Evolutionary conservation across 2,113 vertebrate species (phyloP).

Genomic region (Apteryx owenii): DNA sequence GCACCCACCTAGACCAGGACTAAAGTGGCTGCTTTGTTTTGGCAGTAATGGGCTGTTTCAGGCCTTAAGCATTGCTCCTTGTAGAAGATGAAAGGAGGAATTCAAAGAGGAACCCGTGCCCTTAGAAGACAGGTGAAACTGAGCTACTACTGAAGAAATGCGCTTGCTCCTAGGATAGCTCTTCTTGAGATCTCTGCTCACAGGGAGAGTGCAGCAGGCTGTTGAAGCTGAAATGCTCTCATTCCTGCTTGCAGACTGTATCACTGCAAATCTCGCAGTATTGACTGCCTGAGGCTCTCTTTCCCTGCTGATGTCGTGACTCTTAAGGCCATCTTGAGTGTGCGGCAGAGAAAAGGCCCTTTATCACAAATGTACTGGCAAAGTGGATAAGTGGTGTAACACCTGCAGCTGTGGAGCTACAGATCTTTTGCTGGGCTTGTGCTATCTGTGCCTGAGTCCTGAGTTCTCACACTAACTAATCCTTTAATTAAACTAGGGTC

Average conservation of each 20-base stretch:
- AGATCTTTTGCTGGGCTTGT: too few relatives aligned
- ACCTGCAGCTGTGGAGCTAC: background rate
- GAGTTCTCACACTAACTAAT: background rate
- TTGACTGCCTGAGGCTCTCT: background rate
- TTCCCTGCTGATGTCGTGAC: background rate
- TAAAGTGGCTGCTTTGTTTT: background rate
- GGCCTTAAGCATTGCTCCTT: background rate
- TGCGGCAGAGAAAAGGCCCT: constrained; percentile 1
- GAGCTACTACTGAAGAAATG: background rate
- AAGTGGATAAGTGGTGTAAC: background rate
- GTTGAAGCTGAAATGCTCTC: background rate
- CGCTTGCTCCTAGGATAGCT: background rate
- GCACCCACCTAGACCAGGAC: background rate
- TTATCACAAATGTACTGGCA: constrained; percentile 3
- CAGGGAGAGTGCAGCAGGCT: background rate
- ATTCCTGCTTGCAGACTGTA: background rate
- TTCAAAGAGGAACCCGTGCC: background rate
- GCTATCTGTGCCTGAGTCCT: too few relatives aligned
- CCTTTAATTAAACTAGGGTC: background rate
- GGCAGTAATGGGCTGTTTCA: background rate
- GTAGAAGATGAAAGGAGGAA: background rate
- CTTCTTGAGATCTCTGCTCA: background rate
- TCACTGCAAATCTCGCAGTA: background rate
- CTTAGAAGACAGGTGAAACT: background rate
- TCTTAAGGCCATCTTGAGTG: background rate